Evolutionary conservation across 2,888 invertebrate species (phyloP).

Genomic region (Sminthurides aquaticus): DNA sequence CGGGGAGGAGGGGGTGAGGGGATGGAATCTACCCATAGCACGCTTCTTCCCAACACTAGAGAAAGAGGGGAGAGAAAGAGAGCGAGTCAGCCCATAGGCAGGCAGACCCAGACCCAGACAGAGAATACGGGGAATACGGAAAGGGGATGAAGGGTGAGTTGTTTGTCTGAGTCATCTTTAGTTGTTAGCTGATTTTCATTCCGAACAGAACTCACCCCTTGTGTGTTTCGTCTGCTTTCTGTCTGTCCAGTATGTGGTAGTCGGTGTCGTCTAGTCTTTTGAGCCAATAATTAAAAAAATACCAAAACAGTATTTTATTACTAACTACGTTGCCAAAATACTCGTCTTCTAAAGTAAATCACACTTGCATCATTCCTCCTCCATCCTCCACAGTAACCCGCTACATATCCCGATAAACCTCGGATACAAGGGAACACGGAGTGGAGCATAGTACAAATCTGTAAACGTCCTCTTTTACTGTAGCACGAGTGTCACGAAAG

Average conservation of each 20-base stretch:
- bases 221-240: constrained; percentile 4
- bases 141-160: constrained; percentile 16
- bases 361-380: too few species aligned
- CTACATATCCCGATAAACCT: too few species aligned
- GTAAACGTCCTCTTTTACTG: too few species aligned
- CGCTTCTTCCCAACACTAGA: not conserved
- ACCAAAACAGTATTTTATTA: too few species aligned
- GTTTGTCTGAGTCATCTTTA: constrained; percentile 16
- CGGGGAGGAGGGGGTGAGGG: not conserved
- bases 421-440: too few species aligned
- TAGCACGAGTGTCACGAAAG: too few species aligned
- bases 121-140: constrained; percentile 9
- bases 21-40: not conserved
- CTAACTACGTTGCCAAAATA: not conserved
- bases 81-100: too few species aligned
- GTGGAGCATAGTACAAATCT: not conserved
- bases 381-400: too few species aligned
- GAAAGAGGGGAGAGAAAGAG: not conserved
- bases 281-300: too few species aligned
- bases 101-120: too few species aligned
- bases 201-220: constrained; percentile 1
- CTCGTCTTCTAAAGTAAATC: too few species aligned
- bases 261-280: not conserved
- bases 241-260: constrained; percentile 1
- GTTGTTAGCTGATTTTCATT: constrained; percentile 18